Conservation (phyloP, 2,797 vertebrate species). For the Neosalanx taihuensis region DNA sequence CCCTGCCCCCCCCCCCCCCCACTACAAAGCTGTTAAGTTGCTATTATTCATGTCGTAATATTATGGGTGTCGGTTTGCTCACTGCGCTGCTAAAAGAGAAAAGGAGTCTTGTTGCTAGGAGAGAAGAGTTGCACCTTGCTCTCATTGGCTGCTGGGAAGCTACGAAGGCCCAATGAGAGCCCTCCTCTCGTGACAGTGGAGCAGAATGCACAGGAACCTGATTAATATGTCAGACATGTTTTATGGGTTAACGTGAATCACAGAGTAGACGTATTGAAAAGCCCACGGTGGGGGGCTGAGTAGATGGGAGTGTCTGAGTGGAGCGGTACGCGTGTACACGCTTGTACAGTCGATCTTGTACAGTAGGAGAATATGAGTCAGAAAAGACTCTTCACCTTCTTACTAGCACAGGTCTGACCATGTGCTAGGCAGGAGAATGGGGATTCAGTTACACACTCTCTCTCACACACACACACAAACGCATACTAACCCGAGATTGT, state of each 20-base stretch:
- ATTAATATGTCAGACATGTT: conserved; percentile 83
- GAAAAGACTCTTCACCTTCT: background rate
- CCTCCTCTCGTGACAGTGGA: conserved; percentile 58
- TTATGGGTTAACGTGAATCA: conserved; percentile 77
- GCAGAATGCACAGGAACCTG: conserved; percentile 72
- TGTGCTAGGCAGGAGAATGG: background rate
- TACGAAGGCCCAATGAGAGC: conserved; percentile 75
- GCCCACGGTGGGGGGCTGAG: conserved; percentile 53
- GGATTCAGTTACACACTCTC: background rate
- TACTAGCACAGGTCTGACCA: background rate
- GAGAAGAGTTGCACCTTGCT: conserved; percentile 73
- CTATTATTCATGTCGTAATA: conserved; percentile 86
- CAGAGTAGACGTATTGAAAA: conserved; percentile 65
- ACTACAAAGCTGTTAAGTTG: conserved; percentile 64
- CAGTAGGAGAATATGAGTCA: conserved; percentile 19
- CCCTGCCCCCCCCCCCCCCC: conserved; percentile 61
- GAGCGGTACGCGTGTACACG: conserved; percentile 16
- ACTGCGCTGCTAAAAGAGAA: conserved; percentile 69
- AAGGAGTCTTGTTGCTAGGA: conserved; percentile 93
- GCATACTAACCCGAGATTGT: background rate
- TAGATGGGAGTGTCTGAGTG: conserved; percentile 9
- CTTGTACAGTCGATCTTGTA: background rate
- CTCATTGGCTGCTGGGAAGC: conserved; percentile 77
- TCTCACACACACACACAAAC: background rate
- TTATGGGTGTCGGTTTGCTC: conserved; percentile 85